Percentiles rank a stretch among this genome's conserved stretches.
Conservation (phyloP, 2,113 vertebrate genomes). For the Apodemus sylvaticus region DNA sequence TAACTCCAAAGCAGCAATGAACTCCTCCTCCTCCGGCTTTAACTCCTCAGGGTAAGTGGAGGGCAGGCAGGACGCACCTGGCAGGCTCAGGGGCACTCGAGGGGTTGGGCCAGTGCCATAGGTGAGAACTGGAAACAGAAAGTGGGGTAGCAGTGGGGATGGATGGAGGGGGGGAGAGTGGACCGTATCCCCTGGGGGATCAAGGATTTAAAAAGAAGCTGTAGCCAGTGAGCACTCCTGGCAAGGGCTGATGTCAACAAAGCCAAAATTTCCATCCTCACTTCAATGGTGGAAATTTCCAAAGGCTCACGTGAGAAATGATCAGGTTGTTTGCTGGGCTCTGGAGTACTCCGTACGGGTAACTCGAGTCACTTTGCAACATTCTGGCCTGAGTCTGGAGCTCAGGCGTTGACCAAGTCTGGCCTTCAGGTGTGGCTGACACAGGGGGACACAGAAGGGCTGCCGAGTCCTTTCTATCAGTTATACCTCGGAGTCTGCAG, state of each 20-base stretch:
- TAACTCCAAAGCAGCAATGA: constrained; percentile 86
- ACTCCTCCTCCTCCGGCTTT: constrained; percentile 82
- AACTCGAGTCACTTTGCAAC: background rate
- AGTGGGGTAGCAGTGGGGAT: background rate
- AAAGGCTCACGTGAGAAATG: constrained; percentile 8
- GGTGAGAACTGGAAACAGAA: background rate
- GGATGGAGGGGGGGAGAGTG: background rate
- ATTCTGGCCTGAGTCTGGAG: background rate
- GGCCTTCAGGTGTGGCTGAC: background rate
- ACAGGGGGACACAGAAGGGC: background rate
- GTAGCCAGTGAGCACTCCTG: constrained; percentile 48
- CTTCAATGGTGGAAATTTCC: constrained; percentile 71
- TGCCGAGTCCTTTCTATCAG: fast-evolving
- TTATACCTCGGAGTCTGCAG: background rate
- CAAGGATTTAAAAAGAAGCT: constrained; percentile 37
- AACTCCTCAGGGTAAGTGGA: constrained; percentile 87
- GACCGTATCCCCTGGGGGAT: constrained; percentile 28
- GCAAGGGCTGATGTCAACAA: constrained; percentile 62
- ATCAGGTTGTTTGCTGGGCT: constrained; percentile 27
- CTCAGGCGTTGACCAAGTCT: background rate
- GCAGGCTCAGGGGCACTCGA: background rate
- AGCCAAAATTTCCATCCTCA: constrained; percentile 65
- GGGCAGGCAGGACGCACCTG: too few species aligned
- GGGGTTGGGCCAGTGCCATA: background rate
- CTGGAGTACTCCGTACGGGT: background rate